phyloP scores from a whole-genome alignment of 53 echinoderm and acorn worm species.

The Crossaster papposus region DNA sequence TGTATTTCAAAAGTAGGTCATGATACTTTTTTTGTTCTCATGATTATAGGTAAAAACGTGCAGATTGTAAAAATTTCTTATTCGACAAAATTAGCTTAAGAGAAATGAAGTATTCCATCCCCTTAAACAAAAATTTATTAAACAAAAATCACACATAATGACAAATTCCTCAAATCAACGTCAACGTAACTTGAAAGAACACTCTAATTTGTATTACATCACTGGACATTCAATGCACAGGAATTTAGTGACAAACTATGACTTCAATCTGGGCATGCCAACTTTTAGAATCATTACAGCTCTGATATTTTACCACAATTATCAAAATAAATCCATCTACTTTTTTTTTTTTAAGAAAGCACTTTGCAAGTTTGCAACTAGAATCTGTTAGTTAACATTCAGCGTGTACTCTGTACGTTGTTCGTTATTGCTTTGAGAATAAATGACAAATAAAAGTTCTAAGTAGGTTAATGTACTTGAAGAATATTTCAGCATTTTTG shows the following conservation, averaged over 20 bases:
- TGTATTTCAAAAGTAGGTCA: neutral
- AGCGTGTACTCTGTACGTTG: constrained; percentile 25
- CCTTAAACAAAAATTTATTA: neutral
- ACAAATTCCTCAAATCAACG: neutral
- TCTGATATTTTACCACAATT: neutral
- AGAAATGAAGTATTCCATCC: neutral
- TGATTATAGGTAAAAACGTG: too few relatives aligned
- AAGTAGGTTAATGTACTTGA: neutral
- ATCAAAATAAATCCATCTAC: neutral
- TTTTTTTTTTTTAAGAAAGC: too few relatives aligned
- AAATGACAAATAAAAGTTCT: constrained; percentile 20
- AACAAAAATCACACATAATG: neutral
- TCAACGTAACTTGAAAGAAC: neutral
- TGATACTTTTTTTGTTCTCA: too few relatives aligned
- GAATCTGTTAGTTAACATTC: constrained; percentile 1
- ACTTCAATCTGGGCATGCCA: neutral
- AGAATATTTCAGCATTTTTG: constrained; percentile 36
- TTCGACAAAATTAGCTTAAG: too few relatives aligned
- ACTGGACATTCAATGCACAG: neutral
- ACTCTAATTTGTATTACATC: too few relatives aligned
- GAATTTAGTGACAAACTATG: neutral
- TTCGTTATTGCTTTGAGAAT: constrained; percentile 19
- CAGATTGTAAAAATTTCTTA: too few relatives aligned
- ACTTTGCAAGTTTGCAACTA: neutral
- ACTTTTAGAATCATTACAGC: neutral